A percentile compares a stretch with the other conserved stretches of the same genome.
Evolutionary conservation across 2,888 invertebrate species (phyloP).

Genomic region (Scaptomyza cyrtandrae): DNA sequence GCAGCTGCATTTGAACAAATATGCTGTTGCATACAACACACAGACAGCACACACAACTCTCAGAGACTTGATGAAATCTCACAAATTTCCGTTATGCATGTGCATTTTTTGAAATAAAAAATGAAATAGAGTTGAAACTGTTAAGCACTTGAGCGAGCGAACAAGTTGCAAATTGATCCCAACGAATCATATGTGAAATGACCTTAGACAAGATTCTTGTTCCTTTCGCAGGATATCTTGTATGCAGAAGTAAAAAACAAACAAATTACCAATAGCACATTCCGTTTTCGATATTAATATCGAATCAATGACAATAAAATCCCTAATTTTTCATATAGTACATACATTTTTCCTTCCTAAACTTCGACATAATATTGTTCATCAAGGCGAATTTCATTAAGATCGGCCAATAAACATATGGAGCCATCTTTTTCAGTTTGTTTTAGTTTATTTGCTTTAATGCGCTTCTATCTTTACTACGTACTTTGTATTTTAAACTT

Average conservation of each 20-base stretch:
- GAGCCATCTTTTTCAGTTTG: too few species aligned
- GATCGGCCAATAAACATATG: too few species aligned
- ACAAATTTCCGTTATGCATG: slow-evolving; percentile 19
- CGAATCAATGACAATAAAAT: too few species aligned
- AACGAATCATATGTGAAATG: neutral
- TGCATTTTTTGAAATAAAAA: neutral
- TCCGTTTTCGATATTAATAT: too few species aligned
- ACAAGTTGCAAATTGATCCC: neutral
- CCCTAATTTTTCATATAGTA: too few species aligned
- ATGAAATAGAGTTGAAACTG: slow-evolving; percentile 10
- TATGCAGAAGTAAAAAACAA: too few species aligned
- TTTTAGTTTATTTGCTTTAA: too few species aligned
- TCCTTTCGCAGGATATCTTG: too few species aligned
- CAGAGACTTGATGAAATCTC: slow-evolving; percentile 35
- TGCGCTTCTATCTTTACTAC: neutral
- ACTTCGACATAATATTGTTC: too few species aligned
- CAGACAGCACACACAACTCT: neutral
- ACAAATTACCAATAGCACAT: too few species aligned
- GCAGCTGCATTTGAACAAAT: slow-evolving; percentile 20
- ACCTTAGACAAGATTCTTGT: neutral
- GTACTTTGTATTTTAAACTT: neutral
- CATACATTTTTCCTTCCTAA: too few species aligned
- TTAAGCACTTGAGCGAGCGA: neutral
- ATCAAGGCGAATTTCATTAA: too few species aligned
- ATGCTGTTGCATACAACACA: slow-evolving; percentile 8